Base-by-base conservation (phyloP, 2,113 vertebrate species). In the Pygoscelis adeliae region DNA sequence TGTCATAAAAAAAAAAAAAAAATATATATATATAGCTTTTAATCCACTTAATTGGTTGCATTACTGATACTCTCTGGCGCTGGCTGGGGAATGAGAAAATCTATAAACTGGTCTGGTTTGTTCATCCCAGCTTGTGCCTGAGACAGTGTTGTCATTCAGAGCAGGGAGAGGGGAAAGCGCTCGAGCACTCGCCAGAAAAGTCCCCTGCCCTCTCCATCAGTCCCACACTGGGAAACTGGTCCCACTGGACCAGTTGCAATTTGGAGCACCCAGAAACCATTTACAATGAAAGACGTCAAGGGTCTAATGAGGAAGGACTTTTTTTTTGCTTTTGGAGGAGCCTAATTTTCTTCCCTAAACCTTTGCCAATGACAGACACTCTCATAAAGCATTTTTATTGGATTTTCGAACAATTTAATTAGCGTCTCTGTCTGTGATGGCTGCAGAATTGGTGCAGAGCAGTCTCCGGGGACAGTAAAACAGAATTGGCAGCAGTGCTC, bases 341-440 rank as follows among this genome's bases (percentile, higher is more conserved):
- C n/a, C 80, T 87, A 3, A 78, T 92, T 95, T 92, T 92, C 92
- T 95, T 90, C 77, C 65, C 63, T 83, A 94, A 94, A 92, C 92
- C 95, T 92, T 89, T 94, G 91, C 90, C 91, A 89, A 79, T 92
- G 90, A 94, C 94, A 97, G 95, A 97, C 65, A 73, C 61, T 86
- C 96, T 95, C 88, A 73, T 97, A 96, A 97, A 97, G 47, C 92
- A 95, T 93, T 95, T 97, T 97, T 96, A 97, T 93, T 97, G 97
- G 85, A 84, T 93, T 96, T 97, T 87, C 20, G 6, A 95, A 94
- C 92, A 94, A 95, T 97, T 96, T 96, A 95, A 97, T 97, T 97
- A 95, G 76, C 1, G 21, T 83, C 82, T 97, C 74, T 0, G 0
- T 29, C 84, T 44, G 12, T 62, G 87, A 63, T 73, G 81, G 90